Evolutionary conservation across 2,113 vertebrate genomes (phyloP), one percentile per base, ranked within the genome.

Genomic region (Phalacrocorax aristotelis): DNA sequence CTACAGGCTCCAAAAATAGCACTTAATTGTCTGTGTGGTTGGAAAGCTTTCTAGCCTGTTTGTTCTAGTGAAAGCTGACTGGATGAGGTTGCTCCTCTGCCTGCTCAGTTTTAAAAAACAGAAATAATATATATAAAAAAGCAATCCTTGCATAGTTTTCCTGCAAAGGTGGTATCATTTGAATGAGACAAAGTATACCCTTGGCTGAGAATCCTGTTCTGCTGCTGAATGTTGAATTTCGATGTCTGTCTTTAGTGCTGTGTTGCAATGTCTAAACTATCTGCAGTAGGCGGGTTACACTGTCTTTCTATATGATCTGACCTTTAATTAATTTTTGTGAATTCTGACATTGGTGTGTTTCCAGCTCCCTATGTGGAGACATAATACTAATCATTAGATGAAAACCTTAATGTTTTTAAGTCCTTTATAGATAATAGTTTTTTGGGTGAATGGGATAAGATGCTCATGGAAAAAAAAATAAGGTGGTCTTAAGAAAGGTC

Each of bases 241-340:
- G 60, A 23, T 85, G 84, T 94, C 94, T 90, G 92, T 95, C 95
- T 94, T 87, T 83, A 87, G n/a, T 93, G 34, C 87, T 88, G 82
- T 94, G 74, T 96, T 91, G 78, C 83, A 87, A 54, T 80, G 93
- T 95, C 83, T 80, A 44, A 90, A 78, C n/a, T 78, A 38, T 54
- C 79, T 90, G 52, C 75, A 80, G 52, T 85, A 68, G 81, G 30
- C 81, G 64, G 38, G 72, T 84, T 92, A 48, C 22, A 1, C 49
- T 83, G 86, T 94, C 69, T 75, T 91, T 80, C 46, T 87, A 21
- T 74, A 89, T 74, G 64, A 83, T 46, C 70, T 62, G 72, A 27
- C 34, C 52, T 89, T 94, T 75, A 76, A n/a, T 71, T 74, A 0
- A 30, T 71, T 94, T 89, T 85, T 60, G 77, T 93, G 52, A 61